Percentiles rank a stretch among this genome's conserved stretches.
phyloP scores from a whole-genome alignment of 2,797 vertebrate genomes.

The Xiphorhynchus erythropygius region DNA sequence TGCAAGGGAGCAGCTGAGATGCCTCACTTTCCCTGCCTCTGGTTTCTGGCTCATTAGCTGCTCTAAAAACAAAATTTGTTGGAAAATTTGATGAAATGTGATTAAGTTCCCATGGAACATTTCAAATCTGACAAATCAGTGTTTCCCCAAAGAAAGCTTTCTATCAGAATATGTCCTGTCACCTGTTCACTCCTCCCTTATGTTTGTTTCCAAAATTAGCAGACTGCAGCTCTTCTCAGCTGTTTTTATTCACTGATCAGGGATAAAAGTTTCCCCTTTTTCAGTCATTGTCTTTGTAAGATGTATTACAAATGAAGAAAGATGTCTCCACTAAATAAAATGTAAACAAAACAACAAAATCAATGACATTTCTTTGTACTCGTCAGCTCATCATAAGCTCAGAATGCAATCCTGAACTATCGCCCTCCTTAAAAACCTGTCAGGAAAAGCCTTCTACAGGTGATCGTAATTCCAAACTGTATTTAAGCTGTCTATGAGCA shows the following conservation, averaged over 20 bases:
- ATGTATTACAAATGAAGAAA: background rate
- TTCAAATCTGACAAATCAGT: background rate
- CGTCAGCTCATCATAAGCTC: background rate
- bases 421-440: background rate
- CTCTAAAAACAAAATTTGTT: background rate
- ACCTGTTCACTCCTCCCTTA: background rate
- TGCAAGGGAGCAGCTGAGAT: fast-evolving
- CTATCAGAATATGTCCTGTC: background rate
- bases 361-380: background rate
- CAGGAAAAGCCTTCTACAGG: background rate
- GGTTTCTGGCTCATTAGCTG: background rate
- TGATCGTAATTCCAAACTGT: background rate
- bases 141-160: background rate
- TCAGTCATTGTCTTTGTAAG: background rate
- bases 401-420: background rate
- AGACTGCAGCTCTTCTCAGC: background rate
- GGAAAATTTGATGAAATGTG: background rate
- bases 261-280: background rate
- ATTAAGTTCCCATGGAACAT: background rate
- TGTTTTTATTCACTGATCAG: background rate
- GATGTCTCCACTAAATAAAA: background rate
- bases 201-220: background rate
- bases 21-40: fast-evolving
- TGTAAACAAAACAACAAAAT: background rate
- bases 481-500: background rate